A percentile compares a stretch with the other conserved stretches of the same genome.
These are phyloP conservation scores for Archilochus colubris DNA, from an alignment of 2,113 vertebrate species.

Conservation along the genomic window DNA sequence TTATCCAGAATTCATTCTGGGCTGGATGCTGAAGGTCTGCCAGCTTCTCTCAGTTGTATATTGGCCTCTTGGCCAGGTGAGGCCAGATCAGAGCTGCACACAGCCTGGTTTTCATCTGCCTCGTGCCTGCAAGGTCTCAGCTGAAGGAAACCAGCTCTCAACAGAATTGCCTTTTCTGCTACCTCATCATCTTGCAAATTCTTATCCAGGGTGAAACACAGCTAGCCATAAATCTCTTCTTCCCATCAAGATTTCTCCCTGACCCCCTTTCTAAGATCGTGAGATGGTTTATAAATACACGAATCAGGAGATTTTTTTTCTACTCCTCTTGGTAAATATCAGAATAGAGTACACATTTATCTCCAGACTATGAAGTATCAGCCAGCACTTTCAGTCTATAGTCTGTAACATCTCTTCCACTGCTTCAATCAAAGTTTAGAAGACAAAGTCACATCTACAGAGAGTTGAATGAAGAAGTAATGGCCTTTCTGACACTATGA, in stretches of 20 bases:
- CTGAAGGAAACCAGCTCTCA: background rate
- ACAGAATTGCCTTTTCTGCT: background rate
- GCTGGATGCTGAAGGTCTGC: background rate
- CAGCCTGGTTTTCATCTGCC: background rate
- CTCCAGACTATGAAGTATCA: background rate
- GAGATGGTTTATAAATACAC: background rate
- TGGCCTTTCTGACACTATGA: background rate
- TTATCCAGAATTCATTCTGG: background rate
- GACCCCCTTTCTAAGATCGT: background rate
- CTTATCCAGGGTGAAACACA: background rate
- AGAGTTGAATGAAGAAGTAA: background rate
- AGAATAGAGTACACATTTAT: background rate
- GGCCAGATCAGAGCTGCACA: background rate
- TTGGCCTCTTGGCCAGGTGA: background rate
- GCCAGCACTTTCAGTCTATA: fast-evolving
- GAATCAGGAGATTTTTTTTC: background rate
- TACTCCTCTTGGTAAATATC: background rate
- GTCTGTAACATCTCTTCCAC: background rate
- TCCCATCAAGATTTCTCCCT: background rate
- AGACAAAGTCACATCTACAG: background rate
- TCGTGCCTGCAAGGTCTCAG: background rate
- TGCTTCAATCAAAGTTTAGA: background rate
- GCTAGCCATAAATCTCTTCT: constrained; percentile 2
- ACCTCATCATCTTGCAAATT: background rate
- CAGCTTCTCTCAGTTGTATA: background rate